A percentile compares a stretch with the other conserved stretches of the same genome.
These are phyloP conservation scores for Halichondria panicea DNA, from an alignment of 37 sponge, comb jelly and placozoan species.

Conservation along the genomic window DNA sequence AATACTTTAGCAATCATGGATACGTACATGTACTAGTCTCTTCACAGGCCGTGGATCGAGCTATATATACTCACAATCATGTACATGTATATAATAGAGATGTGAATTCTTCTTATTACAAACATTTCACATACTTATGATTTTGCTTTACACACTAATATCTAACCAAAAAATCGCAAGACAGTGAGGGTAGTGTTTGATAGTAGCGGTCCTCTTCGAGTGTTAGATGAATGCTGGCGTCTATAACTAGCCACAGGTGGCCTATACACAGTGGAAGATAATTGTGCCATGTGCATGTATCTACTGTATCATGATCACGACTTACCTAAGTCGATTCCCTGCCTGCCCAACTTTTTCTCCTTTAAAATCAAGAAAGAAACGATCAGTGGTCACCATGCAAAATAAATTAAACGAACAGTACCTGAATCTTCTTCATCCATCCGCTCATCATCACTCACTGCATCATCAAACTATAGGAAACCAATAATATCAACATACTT, in stretches of 20 bases:
- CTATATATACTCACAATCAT: neutral
- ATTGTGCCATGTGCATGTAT: neutral
- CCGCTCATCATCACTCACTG: constrained; percentile 52
- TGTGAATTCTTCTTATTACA: no score
- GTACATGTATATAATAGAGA: neutral
- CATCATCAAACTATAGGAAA: constrained; percentile 34
- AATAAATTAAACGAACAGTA: neutral
- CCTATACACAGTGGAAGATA: neutral
- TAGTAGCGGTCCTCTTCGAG: constrained; percentile 70
- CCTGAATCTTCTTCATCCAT: constrained; percentile 56
- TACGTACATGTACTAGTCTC: neutral
- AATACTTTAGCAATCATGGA: neutral
- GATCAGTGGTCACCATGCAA: neutral
- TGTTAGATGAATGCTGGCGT: constrained; percentile 8
- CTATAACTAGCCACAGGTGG: neutral
- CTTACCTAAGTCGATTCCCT: neutral
- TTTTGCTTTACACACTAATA: neutral
- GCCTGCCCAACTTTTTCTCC: neutral
- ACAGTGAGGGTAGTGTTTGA: constrained; percentile 92
- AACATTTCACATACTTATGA: neutral
- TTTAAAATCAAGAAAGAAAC: neutral
- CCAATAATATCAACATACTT: neutral
- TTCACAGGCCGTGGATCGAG: neutral
- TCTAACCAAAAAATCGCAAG: constrained; percentile 81
- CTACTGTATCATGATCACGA: no score